Base-by-base conservation (phyloP, 2,113 vertebrate species). In the Synodontis membranacea region DNA sequence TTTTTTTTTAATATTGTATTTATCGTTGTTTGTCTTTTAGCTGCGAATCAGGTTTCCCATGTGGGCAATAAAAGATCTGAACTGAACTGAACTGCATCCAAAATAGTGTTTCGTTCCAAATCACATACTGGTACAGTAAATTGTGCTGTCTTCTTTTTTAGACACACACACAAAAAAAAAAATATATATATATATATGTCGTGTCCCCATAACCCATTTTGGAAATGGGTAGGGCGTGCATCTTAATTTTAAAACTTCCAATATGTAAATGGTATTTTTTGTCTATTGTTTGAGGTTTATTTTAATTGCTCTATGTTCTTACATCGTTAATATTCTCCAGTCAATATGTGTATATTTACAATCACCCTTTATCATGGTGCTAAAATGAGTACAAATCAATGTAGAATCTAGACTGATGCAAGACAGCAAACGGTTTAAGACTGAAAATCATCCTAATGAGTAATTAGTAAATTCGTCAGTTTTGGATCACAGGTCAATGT, bases 191-290 rank as follows among this genome's bases (percentile, higher is more conserved):
- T 5, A 56, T 2, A 64, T 3, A 64, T 21, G 11, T 12, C 3
- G 72, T 48, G 72, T 75, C 44, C 72, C 25, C 23, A 31, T 76
- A 76, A 48, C 74, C 74, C 74, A 76, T 48, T 76, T 76, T 48
- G 25, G 28, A 48, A 76, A 25, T 44, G 37, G 21, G 34, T 9
- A 70, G 9, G 37, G 19, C 5, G 19, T 39, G 42, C 23, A 74
- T 28, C 23, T 74, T 74, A 44, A 25, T 5, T 74, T 25, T 25
- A 74, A 28, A 44, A 5, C 42, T 25, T 70, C 37, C 66, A 39
- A 37, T 70, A 23, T 70, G 66, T 7, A 7, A 34, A 39, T 39
- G 66, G 37, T 31, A 42, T 70, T 39, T 37, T 1, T 34, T 6
- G 31, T 31, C 15, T 68, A 17, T 64, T 31, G 60, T 28, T 58